Evolutionary conservation across 2,113 vertebrate species (phyloP).

Genomic region (Nycticorax nycticorax): DNA sequence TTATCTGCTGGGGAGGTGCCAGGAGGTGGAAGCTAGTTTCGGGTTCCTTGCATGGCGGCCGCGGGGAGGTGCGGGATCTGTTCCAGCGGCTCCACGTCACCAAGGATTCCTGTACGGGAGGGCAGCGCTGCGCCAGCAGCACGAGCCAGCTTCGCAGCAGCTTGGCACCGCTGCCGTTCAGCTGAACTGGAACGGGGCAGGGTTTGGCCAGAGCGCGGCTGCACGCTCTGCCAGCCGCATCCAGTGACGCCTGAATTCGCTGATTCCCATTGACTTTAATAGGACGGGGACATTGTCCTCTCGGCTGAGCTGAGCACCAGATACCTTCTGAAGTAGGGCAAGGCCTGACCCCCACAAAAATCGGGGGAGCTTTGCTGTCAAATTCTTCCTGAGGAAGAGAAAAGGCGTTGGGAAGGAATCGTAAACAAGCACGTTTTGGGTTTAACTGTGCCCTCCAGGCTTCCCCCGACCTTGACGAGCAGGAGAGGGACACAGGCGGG

Average conservation of each 20-base stretch:
- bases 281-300: background rate
- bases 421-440: background rate
- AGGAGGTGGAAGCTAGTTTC: background rate
- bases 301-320: background rate
- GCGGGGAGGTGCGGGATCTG: background rate
- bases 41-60: background rate
- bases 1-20: slow-evolving; percentile 7
- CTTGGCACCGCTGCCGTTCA: background rate
- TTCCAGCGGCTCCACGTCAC: slow-evolving; percentile 40
- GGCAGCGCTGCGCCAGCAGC: background rate
- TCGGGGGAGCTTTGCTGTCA: background rate
- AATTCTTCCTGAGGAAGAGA: background rate
- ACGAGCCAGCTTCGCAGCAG: background rate
- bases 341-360: background rate
- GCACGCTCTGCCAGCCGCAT: background rate
- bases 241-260: background rate
- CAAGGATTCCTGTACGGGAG: background rate
- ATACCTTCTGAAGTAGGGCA: background rate
- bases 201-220: background rate
- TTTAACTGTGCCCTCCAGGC: background rate
- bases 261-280: slow-evolving; percentile 3
- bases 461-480: background rate
- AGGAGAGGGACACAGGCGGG: background rate
- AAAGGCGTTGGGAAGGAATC: background rate
- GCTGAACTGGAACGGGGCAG: background rate